Base-by-base conservation (phyloP, 2,797 vertebrate species). In the Nothura maculosa region DNA sequence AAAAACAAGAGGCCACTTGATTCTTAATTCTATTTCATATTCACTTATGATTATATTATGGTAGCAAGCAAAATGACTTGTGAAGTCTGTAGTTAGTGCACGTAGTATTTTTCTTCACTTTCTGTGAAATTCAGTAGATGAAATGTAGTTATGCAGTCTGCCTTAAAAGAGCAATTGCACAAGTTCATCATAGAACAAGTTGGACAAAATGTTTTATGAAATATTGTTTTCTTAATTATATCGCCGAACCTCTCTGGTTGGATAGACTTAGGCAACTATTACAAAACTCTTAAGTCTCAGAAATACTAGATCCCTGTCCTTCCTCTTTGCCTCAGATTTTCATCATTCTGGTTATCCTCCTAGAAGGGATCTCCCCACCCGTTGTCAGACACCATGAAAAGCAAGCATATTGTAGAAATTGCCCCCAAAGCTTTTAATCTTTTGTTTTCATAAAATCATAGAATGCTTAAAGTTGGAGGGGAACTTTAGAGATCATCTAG, bases 181-280 rank as follows among this genome's bases (percentile, higher is more conserved):
- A 45, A 83, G 54, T 87, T 93, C 81, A 89, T 47, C 48, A 64
- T 40, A 92, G 80, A 93, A 58, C 18, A 85, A 85, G 50, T 72
- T 78, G 64, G 76, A 92, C 47, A 89, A 90, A 87, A 82, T 93
- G 62, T 94, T 94, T 85, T 89, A 85, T 91, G 84, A 67, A 93
- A 81, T 94, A 94, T 81, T 93, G 85, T 93, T 96, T 95, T 82
- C 75, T 89, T 92, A 88, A 81, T 95, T 95, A 93, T 89, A 91
- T 96, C 93, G 91, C 83, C 89, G 84, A 74, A 92, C 61, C 58
- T 73, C 47, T 84, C 30, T 93, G 66, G 8, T 94, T 38, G 38
- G 38, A 12, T 38, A 38, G 38, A 38, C 38, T 38, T 38, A 94
- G 87, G 86, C 95, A 94, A 77, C 84, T 87, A 48, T 94, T 94